Conservation (phyloP, 1,140 invertebrate species). For the Drosophila pandora region DNA sequence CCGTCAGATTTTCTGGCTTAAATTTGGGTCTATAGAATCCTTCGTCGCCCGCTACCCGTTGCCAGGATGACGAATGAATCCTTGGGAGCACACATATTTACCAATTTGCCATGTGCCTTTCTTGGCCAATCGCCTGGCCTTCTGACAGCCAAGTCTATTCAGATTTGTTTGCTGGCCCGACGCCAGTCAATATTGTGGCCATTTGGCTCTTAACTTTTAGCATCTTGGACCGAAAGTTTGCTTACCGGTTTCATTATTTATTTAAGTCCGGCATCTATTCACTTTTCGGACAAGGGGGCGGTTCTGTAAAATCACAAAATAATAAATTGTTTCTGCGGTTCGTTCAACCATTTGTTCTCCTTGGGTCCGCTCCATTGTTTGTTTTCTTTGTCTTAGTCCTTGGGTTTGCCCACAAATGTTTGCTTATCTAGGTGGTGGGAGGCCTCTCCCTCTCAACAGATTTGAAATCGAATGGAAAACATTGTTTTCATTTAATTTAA, state of each 20-base stretch:
- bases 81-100: conserved; percentile 10
- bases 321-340: conserved; percentile 78
- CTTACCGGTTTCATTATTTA: conserved; percentile 77
- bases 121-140: conserved; percentile 33
- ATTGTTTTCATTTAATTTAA: conserved; percentile 81
- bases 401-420: conserved; percentile 26
- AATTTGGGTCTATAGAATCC: conserved; percentile 40
- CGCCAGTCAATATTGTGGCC: conserved; percentile 46
- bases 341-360: conserved; percentile 38
- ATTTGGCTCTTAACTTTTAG: conserved; percentile 37
- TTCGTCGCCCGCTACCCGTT: neutral
- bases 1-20: conserved; percentile 52
- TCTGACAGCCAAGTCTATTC: conserved; percentile 38
- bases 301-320: conserved; percentile 58
- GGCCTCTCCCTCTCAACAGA: conserved; percentile 23
- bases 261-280: conserved; percentile 58
- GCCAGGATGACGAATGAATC: conserved; percentile 26
- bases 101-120: neutral
- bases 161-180: conserved; percentile 45
- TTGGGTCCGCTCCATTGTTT: conserved; percentile 38
- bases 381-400: conserved; percentile 49
- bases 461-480: conserved; percentile 64
- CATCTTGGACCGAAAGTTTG: conserved; percentile 49
- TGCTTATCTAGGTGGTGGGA: conserved; percentile 36
- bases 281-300: neutral